These are phyloP conservation scores for Zaprionus tsacasi DNA, from an alignment of 1,140 invertebrate genomes.

Conservation along the genomic window DNA sequence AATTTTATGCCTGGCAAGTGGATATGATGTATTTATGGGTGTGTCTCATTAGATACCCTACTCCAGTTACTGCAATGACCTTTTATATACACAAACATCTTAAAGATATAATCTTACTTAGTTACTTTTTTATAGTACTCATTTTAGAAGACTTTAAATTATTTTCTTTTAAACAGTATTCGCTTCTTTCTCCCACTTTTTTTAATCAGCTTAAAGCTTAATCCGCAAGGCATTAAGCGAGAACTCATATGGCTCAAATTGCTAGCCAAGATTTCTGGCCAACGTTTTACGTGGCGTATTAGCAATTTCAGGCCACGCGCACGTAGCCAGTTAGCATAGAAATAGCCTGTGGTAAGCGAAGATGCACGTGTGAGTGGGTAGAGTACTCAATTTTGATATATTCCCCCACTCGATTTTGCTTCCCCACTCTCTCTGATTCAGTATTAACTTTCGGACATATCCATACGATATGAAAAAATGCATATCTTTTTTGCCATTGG, in stretches of 20 bases:
- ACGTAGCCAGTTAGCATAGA: constrained; percentile 50
- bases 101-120: not conserved
- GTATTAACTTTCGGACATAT: constrained; percentile 60
- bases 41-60: not conserved
- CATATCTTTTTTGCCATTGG: constrained; percentile 4
- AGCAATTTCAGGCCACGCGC: constrained; percentile 58
- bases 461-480: constrained; percentile 51
- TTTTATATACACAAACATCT: not conserved
- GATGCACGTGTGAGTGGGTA: not conserved
- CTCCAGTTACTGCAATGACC: not conserved
- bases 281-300: constrained; percentile 56
- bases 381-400: not conserved
- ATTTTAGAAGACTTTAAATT: not conserved
- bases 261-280: constrained; percentile 39
- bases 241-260: constrained; percentile 61
- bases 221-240: constrained; percentile 47
- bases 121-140: too few relatives aligned
- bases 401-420: not conserved
- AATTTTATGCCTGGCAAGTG: not conserved
- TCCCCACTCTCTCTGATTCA: constrained; percentile 30
- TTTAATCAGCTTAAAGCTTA: constrained; percentile 52
- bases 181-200: constrained; percentile 5
- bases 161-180: constrained; percentile 1
- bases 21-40: not conserved
- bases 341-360: constrained; percentile 24